phyloP scores from a whole-genome alignment of 2,797 vertebrate species.

The Coracias cyanogaster region DNA sequence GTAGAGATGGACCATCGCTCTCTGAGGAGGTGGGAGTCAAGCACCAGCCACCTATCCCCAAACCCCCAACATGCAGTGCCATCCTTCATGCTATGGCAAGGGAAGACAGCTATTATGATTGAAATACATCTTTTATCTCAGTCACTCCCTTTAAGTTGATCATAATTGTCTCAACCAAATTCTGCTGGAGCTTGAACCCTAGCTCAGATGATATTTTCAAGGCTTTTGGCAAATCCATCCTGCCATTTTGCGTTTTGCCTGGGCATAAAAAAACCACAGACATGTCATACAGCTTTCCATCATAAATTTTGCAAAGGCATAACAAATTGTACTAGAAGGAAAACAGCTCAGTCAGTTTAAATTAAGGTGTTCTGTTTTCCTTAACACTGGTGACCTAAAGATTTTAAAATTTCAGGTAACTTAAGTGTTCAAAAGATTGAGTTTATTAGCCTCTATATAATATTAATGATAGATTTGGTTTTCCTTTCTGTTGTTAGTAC shows the following conservation, averaged over 20 bases:
- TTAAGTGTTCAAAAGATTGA: slow-evolving; percentile 5
- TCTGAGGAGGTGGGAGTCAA: background rate
- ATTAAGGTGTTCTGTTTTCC: slow-evolving; percentile 5
- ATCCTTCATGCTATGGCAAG: accelerated
- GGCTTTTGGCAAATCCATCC: background rate
- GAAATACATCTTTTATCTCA: background rate
- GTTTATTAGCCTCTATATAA: slow-evolving; percentile 10
- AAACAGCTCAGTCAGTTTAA: slow-evolving; percentile 28
- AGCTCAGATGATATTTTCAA: background rate
- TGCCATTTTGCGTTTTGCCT: slow-evolving; percentile 34
- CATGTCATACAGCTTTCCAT: background rate
- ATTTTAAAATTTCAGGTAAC: slow-evolving; percentile 28
- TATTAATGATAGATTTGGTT: slow-evolving; percentile 33
- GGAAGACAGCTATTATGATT: background rate
- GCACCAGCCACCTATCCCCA: background rate
- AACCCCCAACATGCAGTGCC: background rate
- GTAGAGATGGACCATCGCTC: accelerated
- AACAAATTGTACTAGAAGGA: slow-evolving; percentile 29
- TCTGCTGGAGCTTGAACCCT: background rate
- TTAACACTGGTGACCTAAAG: background rate
- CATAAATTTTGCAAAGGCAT: background rate
- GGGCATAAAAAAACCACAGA: background rate
- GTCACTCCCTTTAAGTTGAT: background rate
- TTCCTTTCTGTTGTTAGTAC: slow-evolving; percentile 27
- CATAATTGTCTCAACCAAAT: background rate